Percentiles rank a stretch among this genome's conserved stretches.
phyloP scores from a whole-genome alignment of 2,113 vertebrate species.

The Grammomys dolichurus region DNA sequence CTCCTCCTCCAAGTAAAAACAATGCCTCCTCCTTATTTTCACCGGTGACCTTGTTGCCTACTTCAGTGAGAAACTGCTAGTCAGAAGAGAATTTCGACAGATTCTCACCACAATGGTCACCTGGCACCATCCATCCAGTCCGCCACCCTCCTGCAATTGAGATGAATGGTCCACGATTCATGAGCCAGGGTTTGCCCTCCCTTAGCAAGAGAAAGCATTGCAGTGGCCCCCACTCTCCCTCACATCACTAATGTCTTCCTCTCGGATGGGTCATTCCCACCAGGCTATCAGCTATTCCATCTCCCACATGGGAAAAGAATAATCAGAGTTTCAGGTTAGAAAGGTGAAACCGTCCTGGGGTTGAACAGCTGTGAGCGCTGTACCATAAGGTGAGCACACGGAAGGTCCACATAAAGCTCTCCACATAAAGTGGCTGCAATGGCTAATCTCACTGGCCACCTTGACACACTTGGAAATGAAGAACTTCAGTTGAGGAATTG shows the following conservation, averaged over 20 bases:
- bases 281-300: background rate
- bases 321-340: background rate
- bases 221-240: background rate
- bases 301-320: background rate
- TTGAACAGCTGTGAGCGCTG: background rate
- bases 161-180: background rate
- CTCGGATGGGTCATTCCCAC: background rate
- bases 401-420: background rate
- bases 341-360: slow-evolving; percentile 32
- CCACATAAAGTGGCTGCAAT: background rate
- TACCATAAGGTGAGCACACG: background rate
- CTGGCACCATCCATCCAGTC: background rate
- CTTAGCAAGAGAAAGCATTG: background rate
- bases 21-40: slow-evolving; percentile 21
- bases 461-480: background rate
- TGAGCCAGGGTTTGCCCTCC: background rate
- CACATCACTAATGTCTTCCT: slow-evolving; percentile 11
- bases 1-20: slow-evolving; percentile 47
- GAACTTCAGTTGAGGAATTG: too few relatives aligned
- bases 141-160: background rate
- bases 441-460: background rate
- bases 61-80: slow-evolving; percentile 53
- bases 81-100: slow-evolving; percentile 39
- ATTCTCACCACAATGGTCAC: background rate
- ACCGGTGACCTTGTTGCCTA: slow-evolving; percentile 65